Conservation (phyloP, 2,113 vertebrate species). For the Aramus guarauna region DNA sequence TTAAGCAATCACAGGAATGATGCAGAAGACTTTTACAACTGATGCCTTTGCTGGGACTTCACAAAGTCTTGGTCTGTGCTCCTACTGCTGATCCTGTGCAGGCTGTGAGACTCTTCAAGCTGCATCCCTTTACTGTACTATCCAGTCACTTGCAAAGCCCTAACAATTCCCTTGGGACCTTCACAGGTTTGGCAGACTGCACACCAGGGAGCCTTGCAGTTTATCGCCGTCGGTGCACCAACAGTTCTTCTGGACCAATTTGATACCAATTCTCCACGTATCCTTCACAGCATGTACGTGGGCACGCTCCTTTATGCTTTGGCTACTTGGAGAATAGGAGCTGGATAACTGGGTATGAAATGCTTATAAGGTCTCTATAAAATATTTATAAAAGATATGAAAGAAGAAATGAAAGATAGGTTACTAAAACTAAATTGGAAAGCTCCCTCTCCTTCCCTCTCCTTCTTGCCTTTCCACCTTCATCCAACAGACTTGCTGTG, state of each 20-base stretch:
- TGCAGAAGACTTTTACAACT: neutral
- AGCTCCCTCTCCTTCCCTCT: neutral
- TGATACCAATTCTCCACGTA: neutral
- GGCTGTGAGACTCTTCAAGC: neutral
- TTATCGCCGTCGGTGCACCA: neutral
- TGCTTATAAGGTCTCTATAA: neutral
- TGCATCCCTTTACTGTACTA: neutral
- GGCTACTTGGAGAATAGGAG: neutral
- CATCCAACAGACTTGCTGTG: neutral
- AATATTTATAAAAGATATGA: neutral
- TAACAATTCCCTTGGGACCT: neutral
- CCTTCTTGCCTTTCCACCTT: neutral
- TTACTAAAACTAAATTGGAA: neutral
- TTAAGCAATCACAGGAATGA: neutral
- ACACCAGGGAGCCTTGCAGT: neutral
- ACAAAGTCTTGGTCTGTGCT: neutral
- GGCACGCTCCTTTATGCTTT: neutral
- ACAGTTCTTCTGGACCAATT: neutral
- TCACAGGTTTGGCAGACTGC: neutral
- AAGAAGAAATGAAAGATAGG: neutral
- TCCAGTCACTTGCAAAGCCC: neutral
- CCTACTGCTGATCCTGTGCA: neutral
- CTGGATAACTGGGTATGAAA: neutral
- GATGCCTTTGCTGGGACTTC: neutral
- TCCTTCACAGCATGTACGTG: neutral